These are phyloP conservation scores for Morone saxatilis DNA, from an alignment of 2,113 vertebrate species.

Conservation along the genomic window DNA sequence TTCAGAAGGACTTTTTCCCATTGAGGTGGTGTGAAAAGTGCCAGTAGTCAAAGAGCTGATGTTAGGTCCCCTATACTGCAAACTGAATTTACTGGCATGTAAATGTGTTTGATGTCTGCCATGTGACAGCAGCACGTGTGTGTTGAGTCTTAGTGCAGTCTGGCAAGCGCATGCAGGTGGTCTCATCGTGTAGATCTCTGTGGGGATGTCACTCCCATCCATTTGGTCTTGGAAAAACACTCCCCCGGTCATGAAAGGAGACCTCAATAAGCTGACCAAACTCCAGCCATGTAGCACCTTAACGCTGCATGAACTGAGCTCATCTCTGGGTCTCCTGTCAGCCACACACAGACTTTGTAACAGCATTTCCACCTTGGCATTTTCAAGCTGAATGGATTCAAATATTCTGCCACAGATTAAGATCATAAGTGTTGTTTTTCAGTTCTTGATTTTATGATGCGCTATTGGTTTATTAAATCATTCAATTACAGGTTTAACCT, in stretches of 20 bases:
- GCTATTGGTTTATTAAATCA: constrained; percentile 18
- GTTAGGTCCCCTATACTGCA: neutral
- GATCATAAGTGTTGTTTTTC: neutral
- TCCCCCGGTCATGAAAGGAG: constrained; percentile 28
- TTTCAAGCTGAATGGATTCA: constrained; percentile 10
- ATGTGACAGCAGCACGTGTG: constrained; percentile 61
- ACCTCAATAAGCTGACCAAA: constrained; percentile 50
- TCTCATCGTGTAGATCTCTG: constrained; percentile 61
- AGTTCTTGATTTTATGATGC: neutral
- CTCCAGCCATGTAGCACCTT: constrained; percentile 47
- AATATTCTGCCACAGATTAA: no score
- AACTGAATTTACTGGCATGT: constrained; percentile 26
- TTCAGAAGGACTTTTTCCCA: neutral
- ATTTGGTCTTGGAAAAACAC: constrained; percentile 79
- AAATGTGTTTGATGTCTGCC: constrained; percentile 54
- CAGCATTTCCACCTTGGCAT: neutral
- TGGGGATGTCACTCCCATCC: constrained; percentile 73
- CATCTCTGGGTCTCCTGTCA: constrained; percentile 6
- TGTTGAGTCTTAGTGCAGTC: constrained; percentile 44
- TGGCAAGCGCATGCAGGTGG: constrained; percentile 73
- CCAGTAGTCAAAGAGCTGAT: neutral
- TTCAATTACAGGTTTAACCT: constrained; percentile 9
- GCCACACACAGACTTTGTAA: neutral
- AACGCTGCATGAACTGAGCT: neutral
- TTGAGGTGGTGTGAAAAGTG: neutral